Evolutionary conservation across 2,888 invertebrate genomes (phyloP).

Genomic region (Schizaphis graminum): DNA sequence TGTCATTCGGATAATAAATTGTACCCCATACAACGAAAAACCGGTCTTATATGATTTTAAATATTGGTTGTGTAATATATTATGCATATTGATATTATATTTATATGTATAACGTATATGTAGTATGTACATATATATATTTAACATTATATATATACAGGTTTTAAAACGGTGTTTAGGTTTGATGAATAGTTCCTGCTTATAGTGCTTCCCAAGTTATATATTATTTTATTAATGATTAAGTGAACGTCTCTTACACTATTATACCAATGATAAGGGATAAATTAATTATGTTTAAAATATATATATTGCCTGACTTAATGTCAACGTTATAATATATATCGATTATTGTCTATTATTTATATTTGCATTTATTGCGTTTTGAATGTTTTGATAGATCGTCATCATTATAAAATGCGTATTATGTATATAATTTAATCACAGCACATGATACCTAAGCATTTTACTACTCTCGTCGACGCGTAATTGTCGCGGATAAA

Average conservation of each 20-base stretch:
- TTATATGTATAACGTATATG: not conserved
- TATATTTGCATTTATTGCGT: not conserved
- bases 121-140: not conserved
- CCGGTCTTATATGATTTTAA: constrained; percentile 2
- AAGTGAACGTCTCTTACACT: not conserved
- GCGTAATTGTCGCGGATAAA: not conserved
- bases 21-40: not conserved
- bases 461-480: not conserved
- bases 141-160: not conserved
- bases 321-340: not conserved
- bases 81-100: not conserved
- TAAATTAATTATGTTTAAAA: constrained; percentile 1
- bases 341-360: not conserved
- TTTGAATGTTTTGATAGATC: constrained; percentile 4
- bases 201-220: not conserved
- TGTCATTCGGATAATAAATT: constrained; percentile 24
- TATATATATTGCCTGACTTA: not conserved
- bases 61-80: not conserved
- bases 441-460: not conserved
- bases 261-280: constrained; percentile 13
- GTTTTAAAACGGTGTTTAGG: constrained; percentile 27
- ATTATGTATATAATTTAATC: not conserved
- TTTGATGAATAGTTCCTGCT: constrained; percentile 18
- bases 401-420: not conserved
- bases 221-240: not conserved